Conservation (phyloP, 2,113 vertebrate species). For the Chionis minor region DNA sequence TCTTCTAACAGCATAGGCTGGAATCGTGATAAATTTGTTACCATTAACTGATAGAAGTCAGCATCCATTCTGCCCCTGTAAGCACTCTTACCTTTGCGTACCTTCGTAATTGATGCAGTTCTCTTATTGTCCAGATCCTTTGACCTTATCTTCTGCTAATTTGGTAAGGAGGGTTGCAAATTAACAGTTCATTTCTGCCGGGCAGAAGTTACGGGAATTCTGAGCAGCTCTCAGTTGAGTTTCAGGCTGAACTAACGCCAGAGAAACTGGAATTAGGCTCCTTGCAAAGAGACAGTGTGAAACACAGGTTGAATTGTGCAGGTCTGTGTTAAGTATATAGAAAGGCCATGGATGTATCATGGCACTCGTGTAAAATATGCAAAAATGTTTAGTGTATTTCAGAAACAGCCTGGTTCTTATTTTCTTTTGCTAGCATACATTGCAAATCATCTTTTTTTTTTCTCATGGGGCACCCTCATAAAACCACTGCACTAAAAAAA, state of each 20-base stretch:
- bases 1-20: background rate
- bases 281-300: background rate
- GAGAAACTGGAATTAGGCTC: background rate
- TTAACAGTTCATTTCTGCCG: background rate
- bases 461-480: background rate
- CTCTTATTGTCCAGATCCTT: background rate
- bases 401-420: background rate
- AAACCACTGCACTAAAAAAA: background rate
- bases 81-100: background rate
- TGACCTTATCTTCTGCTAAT: conserved; percentile 28
- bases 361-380: background rate
- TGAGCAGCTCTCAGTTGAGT: background rate
- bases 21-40: conserved; percentile 11
- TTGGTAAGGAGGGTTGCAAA: background rate
- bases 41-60: background rate
- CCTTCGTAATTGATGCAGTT: background rate
- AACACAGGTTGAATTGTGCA: background rate
- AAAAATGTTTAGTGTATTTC: background rate
- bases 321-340: background rate
- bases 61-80: background rate
- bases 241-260: background rate
- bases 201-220: background rate
- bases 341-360: background rate
- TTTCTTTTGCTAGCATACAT: background rate
- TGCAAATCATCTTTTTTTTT: background rate